Evolutionary conservation across 35 echinoderm and acorn worm genomes (phyloP), one percentile per base, ranked within the genome.

Genomic region (Apostichopus parvimensis): DNA sequence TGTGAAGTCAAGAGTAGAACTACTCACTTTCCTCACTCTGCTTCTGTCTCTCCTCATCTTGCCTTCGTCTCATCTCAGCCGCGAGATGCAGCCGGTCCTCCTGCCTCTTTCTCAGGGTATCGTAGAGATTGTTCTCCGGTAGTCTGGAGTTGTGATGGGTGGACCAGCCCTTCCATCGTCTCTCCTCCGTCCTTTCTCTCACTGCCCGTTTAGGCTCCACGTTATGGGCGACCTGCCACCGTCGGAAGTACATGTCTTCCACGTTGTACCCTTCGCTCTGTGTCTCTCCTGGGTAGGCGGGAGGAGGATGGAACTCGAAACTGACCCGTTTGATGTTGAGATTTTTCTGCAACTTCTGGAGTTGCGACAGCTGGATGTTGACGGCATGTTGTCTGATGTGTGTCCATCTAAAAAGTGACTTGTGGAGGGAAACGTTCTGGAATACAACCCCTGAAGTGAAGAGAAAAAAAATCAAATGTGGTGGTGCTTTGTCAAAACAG

Each of bases 211-310:
- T 14, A 9, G 80, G 81, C 14, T 84, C 56, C 54, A 84, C 81
- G 58, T 84, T 23, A 11, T 84, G 81, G 0, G 81, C 81, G 13
- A 88, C 86, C 86, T 88, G 86, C 86, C 86, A 88, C 4, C 86
- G 60, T 25, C 86, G 18, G 11, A 88, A 88, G 86, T 88, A 88
- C 86, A 88, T 88, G n/a, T 88, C 86, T 23, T 88, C 86, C 17
- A 53, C 86, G 60, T 58, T 88, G n/a, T 88, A 88, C 45, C 86
- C 86, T 20, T 88, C 61, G 21, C 86, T 88, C 13, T 26, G 86
- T 8, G 45, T 64, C 64, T 88, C 86, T 72, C 68, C 68, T 0
- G 21, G 57, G 18, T 72, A 73, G 1, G 18, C 23, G 2, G 86
- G 86, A 10, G 86, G 86, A 17, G 86, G 86, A 5, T 72, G 86